Percentiles rank a stretch among this genome's conserved stretches.
phyloP scores from a whole-genome alignment of 2,113 vertebrate genomes.

The Megaceryle maxima region DNA sequence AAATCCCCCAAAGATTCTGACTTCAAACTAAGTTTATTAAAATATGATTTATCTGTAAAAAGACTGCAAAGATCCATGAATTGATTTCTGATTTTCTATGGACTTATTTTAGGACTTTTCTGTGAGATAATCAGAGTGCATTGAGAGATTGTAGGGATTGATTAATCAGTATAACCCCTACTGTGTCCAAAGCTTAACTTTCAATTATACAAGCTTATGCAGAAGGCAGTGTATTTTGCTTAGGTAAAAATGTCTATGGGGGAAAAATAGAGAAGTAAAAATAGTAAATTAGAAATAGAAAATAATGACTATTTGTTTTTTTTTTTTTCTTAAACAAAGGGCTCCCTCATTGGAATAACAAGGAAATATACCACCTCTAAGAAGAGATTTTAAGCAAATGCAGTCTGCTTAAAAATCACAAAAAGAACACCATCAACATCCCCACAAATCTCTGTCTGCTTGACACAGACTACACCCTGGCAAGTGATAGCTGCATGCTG shows the following conservation, averaged over 20 bases:
- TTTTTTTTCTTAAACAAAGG: not conserved
- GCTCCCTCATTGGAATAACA: not conserved
- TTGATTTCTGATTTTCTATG: constrained; percentile 50
- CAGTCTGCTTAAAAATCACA: not conserved
- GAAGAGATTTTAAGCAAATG: not conserved
- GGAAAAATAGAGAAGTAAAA: not conserved
- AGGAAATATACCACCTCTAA: not conserved
- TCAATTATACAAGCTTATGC: constrained; percentile 12
- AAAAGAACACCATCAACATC: not conserved
- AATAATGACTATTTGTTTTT: not conserved
- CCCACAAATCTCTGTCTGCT: not conserved
- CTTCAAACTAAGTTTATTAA: constrained; percentile 20
- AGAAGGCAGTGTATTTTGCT: not conserved
- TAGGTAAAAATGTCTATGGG: not conserved
- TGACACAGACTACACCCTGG: not conserved
- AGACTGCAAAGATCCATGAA: not conserved
- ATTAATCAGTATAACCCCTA: constrained; percentile 44
- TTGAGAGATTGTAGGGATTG: constrained; percentile 5
- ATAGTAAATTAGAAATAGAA: not conserved
- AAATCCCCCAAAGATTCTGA: not conserved
- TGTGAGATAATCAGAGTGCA: constrained; percentile 47
- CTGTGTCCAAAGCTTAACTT: constrained; percentile 16
- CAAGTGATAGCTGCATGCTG: not conserved
- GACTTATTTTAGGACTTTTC: constrained; percentile 36
- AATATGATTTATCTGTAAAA: constrained; percentile 25